Base-by-base conservation (phyloP, 2,797 vertebrate genomes). In the Labroides dimidiatus region DNA sequence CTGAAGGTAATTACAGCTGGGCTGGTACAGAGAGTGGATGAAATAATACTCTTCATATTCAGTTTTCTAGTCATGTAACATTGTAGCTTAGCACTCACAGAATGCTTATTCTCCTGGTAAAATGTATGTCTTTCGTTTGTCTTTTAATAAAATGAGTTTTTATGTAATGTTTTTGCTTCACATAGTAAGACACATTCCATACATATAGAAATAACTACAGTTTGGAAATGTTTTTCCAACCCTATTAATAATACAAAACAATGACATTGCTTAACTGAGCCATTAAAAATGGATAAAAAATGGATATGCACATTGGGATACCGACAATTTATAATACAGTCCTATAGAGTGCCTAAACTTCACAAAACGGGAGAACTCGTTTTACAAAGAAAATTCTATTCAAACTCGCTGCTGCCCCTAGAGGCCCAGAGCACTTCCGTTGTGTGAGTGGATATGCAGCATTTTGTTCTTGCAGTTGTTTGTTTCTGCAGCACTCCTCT, bases 261-360 rank as follows among this genome's bases (percentile, higher is more conserved):
- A 78, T 81, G 82, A 83, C 82, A 82, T 55, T 72, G 84, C 78
- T 84, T 78, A 82, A 83, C 74, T 64, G 74, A 62, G 54, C 61
- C 63, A 85, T 84, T 73, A 86, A 90, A 91, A 80, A 85, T 87
- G 78, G 71, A 89, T 84, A 62, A 86, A 90, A 91, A 80, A 85
- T 87, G 78, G 71, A 89, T 84, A 62, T 77, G 81, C 47, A 56
- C 66, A 78, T 66, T 79, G 78, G 79, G 80, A 87, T 64, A 55
- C 56, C 36, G 61, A 77, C 68, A 62, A 84, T 81, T 86, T 77
- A 54, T 65, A 16, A 76, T 80, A 72, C 33, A 75, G 82, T 77
- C 20, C 17, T 12, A 41, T 69, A 75, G 72, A 88, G 73, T 81
- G 62, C 7, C 19, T 47, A 2, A 45, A 42, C 43, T 65, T 45